Base-by-base conservation (phyloP, 2,888 invertebrate species). In the Eupithecia subumbrata region DNA sequence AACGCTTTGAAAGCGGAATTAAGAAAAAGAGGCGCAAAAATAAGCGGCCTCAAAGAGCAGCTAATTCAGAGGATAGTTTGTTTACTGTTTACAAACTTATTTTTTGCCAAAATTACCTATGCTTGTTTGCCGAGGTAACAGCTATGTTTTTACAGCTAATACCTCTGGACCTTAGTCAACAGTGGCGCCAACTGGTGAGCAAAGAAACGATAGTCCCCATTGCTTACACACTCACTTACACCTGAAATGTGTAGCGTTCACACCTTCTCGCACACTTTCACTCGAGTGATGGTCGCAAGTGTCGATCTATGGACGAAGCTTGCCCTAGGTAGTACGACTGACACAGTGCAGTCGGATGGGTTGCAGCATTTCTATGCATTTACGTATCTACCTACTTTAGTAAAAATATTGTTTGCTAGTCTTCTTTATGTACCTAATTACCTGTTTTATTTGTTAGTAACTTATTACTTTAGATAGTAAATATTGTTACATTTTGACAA, bases 381-480 rank as follows among this genome's bases (percentile, higher is more conserved):
- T 77, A 81, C 73, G 76, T 79, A 63, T 0, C 5, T 67, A 40
- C 9, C 8, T 40, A 40, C 66, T 82, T 85, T 83, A 74, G 77
- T 84, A 82, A 82, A 82, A 84, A 83, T 86, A 88, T 85, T 87
- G 82, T 86, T 84, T 86, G 80, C 89, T 89, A 89, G 89, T 89
- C 87, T 80, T 83, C 83, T 84, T 80, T 82, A 75, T 84, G 77
- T 83, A 83, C 75, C 81, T 76, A 72, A 7, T 30, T 30, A 30
- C 30, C 45, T 48, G 5, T 48, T 18, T 48, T 48, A 77, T 83
- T 82, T 84, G 81, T 87, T 83, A 80, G 80, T 81, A 48, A 48
- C 7, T 45, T 45, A 43, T 43, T 80, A 81, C 80, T 83, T 84
- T 84, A 81, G 82, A 84, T 78, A 85, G 83, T 85, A 79, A 80